These are phyloP conservation scores for Acronicta alni DNA, from an alignment of 2,888 invertebrate species.

Conservation along the genomic window DNA sequence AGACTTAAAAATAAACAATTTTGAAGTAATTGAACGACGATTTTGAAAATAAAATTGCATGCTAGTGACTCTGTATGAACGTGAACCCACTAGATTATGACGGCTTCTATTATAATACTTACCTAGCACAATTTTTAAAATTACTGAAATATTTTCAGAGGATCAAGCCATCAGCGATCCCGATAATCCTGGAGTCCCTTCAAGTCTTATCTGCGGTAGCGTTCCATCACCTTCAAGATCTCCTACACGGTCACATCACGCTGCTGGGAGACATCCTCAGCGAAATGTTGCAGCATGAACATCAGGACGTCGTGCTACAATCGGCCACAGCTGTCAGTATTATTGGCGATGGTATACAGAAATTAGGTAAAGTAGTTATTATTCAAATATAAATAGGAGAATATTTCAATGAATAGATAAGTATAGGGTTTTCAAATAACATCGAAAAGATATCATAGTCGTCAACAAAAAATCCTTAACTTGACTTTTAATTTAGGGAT, in stretches of 20 bases:
- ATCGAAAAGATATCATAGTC: no score
- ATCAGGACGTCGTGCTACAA: slow-evolving; percentile 92
- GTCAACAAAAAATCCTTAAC: no score
- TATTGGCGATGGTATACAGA: slow-evolving; percentile 91
- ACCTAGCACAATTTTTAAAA: neutral
- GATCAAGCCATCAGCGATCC: slow-evolving; percentile 85
- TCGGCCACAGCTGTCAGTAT: slow-evolving; percentile 92
- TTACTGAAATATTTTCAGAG: slow-evolving; percentile 67
- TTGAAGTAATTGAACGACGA: no score
- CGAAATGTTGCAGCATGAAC: slow-evolving; percentile 89
- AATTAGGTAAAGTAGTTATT: slow-evolving; percentile 80
- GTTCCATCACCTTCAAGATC: slow-evolving; percentile 88
- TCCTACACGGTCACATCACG: slow-evolving; percentile 88
- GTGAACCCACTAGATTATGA: no score
- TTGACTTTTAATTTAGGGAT: no score
- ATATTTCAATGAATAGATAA: no score
- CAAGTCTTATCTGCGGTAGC: slow-evolving; percentile 92
- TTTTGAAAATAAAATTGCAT: no score
- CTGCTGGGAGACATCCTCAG: slow-evolving; percentile 90
- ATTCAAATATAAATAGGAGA: no score
- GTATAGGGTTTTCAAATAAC: no score
- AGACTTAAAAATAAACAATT: no score
- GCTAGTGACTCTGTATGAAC: no score
- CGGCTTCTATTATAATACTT: no score
- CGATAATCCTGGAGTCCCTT: slow-evolving; percentile 93